Percentiles rank a stretch among this genome's conserved stretches.
These are phyloP conservation scores for Tetrax tetrax DNA, from an alignment of 2,113 vertebrate species.

Conservation along the genomic window DNA sequence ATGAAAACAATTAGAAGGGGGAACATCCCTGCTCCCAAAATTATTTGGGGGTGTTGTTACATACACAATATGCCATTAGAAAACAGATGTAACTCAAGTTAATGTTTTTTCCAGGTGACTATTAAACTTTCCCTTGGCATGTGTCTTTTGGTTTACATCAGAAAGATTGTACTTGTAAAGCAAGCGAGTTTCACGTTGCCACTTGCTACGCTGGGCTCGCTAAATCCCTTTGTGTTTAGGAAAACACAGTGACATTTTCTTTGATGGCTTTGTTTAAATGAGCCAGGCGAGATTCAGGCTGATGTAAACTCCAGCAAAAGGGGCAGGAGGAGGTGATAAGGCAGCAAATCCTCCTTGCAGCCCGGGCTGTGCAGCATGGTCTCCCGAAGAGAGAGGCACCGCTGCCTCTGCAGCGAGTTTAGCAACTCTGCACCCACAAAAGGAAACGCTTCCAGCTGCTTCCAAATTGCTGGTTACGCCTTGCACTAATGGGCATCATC, in stretches of 20 bases:
- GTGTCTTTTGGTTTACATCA: conserved; percentile 8
- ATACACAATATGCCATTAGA: conserved; percentile 16
- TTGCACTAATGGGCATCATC: not conserved
- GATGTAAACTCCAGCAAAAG: not conserved
- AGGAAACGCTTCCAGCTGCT: not conserved
- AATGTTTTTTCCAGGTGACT: conserved; percentile 36
- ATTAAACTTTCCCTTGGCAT: conserved; percentile 10
- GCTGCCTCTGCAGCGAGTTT: not conserved
- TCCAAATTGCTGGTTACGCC: not conserved
- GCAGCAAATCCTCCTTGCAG: not conserved
- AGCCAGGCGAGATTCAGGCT: not conserved
- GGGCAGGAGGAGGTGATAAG: not conserved
- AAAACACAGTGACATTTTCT: not conserved
- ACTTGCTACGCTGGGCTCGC: not conserved
- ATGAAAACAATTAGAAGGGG: conserved; percentile 48
- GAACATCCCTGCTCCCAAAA: conserved; percentile 40
- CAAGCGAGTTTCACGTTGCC: not conserved
- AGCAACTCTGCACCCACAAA: not conserved
- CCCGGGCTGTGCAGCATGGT: not conserved
- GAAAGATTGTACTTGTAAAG: not conserved
- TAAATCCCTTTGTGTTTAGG: not conserved
- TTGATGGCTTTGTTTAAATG: conserved; percentile 10
- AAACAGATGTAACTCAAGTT: not conserved
- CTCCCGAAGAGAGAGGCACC: not conserved
- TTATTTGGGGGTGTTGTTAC: conserved; percentile 11